These are phyloP conservation scores for Mionectes macconnelli DNA, from an alignment of 2,113 vertebrate genomes.

Conservation along the genomic window DNA sequence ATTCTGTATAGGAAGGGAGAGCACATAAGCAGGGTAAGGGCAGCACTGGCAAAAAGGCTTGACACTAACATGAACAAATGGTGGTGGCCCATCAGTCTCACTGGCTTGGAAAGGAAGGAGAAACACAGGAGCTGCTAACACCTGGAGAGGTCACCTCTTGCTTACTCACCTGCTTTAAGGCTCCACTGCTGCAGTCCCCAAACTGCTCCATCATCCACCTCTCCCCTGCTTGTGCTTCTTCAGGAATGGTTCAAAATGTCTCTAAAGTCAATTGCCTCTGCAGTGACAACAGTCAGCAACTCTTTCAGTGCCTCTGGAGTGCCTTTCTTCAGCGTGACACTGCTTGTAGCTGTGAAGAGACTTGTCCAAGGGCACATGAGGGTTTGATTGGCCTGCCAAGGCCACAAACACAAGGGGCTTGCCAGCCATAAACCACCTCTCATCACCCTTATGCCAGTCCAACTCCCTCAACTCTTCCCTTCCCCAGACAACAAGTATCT, in stretches of 20 bases:
- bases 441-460: background rate
- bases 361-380: background rate
- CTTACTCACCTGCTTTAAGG: slow-evolving; percentile 21
- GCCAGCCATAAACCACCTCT: background rate
- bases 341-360: background rate
- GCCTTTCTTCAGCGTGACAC: background rate
- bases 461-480: background rate
- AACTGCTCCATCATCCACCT: background rate
- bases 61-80: background rate
- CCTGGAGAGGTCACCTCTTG: background rate
- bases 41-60: background rate
- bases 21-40: background rate
- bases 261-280: background rate
- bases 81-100: background rate
- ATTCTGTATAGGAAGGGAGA: background rate
- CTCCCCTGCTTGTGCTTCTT: background rate
- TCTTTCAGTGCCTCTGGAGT: background rate
- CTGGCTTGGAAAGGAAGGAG: background rate
- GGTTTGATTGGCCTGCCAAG: background rate
- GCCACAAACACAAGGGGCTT: background rate
- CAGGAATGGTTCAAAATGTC: background rate
- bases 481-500: background rate
- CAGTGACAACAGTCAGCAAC: background rate
- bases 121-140: background rate
- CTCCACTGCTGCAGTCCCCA: background rate